These are phyloP conservation scores for Cercopithecus mona DNA, from an alignment of 2,113 vertebrate genomes.

Conservation along the genomic window DNA sequence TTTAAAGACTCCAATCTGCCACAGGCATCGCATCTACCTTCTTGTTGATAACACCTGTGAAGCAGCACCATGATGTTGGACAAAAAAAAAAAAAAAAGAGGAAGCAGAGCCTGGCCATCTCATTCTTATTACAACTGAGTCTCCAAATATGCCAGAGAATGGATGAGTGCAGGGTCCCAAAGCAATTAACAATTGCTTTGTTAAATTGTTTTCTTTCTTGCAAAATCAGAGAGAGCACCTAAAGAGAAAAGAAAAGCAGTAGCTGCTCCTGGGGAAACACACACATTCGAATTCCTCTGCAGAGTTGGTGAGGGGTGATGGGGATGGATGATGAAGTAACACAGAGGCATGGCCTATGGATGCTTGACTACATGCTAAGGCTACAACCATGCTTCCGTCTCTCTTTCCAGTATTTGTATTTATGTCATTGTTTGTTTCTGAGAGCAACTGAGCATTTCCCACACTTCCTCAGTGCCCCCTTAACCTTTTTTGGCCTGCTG, in stretches of 20 bases:
- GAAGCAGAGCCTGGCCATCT: no score
- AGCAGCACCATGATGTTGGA: accelerated
- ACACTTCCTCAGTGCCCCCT: no score
- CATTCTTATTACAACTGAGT: not conserved
- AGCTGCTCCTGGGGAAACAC: no score
- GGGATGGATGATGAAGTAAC: not conserved
- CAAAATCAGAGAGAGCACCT: not conserved
- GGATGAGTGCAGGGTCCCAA: not conserved
- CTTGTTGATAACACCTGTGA: not conserved
- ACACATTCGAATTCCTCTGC: accelerated
- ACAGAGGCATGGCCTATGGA: accelerated
- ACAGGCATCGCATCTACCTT: not conserved
- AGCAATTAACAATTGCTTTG: no score
- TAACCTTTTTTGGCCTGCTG: not conserved
- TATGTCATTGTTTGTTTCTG: not conserved
- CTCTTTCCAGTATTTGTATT: no score
- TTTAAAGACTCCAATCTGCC: accelerated
- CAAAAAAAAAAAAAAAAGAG: no score
- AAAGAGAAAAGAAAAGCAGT: not conserved
- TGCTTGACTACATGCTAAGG: no score
- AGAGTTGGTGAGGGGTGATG: not conserved
- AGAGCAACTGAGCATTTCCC: not conserved
- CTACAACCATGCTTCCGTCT: accelerated
- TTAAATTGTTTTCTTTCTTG: no score
- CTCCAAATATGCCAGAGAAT: not conserved